Base-by-base conservation (phyloP, 2,888 invertebrate species). In the Eurois occulta region DNA sequence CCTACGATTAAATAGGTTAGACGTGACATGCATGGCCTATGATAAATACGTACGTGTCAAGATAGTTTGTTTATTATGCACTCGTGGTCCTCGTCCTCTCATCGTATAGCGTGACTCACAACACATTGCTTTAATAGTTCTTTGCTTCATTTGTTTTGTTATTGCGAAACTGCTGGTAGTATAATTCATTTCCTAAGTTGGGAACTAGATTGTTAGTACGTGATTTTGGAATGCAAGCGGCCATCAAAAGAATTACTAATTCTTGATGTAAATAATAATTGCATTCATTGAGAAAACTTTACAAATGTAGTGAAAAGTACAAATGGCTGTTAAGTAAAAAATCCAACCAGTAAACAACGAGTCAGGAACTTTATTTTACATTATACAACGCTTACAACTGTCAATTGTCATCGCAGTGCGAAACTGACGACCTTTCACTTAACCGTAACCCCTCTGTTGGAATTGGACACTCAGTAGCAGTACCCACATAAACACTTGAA, bases 21-120 rank as follows among this genome's bases (percentile, higher is more conserved):
- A 71, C 46, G 28, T 67, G 70, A 62, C 41, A n/a, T 65, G 80
- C 41, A n/a, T 65, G 80, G 69, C 72, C 58, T 72, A 52, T 58
- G 64, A 60, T 55, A 41, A 28, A 46, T 77, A 46, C 71, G 71
- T 77, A 38, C 71, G 71, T 35, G 48, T 68, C 81, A 75, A 69
- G 58, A 78, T 35, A 32, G 80, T 64, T 66, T 81, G 68, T 79
- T 82, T 84, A 82, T 60, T 75, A 71, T 80, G 82, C 81, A 75
- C 48, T 64, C 28, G 41, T 65, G n/a, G 62, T 24, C 24, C 43
- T 67, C 24, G 35, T 66, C 16, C 41, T 35, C 46, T 35, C 52
- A 66, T 24, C 52, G 52, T 77, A 32, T 35, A 52, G 28, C 16
- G n/a, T 84, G 82, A 82, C 41, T 66, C 66, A 81, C 58, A 21